Evolutionary conservation across 1,140 invertebrate genomes (phyloP), one percentile per base, ranked within the genome.

Genomic region (Orius laevigatus): DNA sequence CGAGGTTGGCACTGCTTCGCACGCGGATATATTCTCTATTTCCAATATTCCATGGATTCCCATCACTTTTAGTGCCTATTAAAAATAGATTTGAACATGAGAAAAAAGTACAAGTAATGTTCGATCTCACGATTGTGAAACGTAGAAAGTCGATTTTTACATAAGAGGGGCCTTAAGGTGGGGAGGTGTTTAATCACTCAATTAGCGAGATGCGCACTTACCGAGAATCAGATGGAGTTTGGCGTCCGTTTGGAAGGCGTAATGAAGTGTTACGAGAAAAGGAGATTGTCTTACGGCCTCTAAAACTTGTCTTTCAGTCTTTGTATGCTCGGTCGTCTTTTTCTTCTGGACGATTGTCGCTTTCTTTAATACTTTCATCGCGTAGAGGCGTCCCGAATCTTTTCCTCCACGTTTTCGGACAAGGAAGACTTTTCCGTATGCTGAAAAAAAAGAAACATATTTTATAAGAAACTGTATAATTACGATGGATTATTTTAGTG

Each of bases 341-440:
- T 86, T 81, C 66, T 91, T 93, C 60, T 85, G 81, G 1, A 90
- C 81, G 51, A 93, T 88, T 1, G 82, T 80, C 2, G 84, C 82
- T 63, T 91, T 91, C 60, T 87, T 88, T 53, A 94, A 66, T 34
- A 94, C 85, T 64, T 94, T 94, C 89, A 94, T 93, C 8, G 90
- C 90, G 66, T 93, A 94, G 11, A 93, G 68, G 50, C 80, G 77
- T 1, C 82, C 80, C 54, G 78, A 71, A 68, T 94, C 89, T 5
- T 73, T 68, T 18, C 82, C 81, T 19, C 74, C 76, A 54, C 72
- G 70, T 67, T 93, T 93, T 48, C 85, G 72, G 33, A 93, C 89
- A 57, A 93, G 70, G 66, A 89, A 94, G 52, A 94, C 89, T 68
- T 91, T 90, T 54, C 89, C 89, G 63, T 94, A 94, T 25, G 89